Evolutionary conservation across 2,888 invertebrate genomes (phyloP), one percentile per base, ranked within the genome.

Genomic region (Yponomeuta plumbellus): DNA sequence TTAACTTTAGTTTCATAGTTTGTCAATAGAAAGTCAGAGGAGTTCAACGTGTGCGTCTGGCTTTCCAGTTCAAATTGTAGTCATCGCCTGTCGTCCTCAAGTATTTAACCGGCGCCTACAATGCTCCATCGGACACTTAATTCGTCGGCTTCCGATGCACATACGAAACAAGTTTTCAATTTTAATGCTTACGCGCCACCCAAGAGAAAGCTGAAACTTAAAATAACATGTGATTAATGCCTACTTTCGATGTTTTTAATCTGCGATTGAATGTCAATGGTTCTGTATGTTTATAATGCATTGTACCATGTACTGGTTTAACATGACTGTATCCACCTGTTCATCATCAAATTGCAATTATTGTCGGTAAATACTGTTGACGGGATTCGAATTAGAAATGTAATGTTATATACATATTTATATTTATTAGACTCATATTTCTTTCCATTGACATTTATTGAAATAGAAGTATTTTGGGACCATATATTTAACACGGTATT

Each of bases 121-220:
- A 65, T 57, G 57, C 22, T 17, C 11, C 10, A 17, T 44, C 34
- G 22, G 65, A 34, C 11, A 56, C 23, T 23, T 57, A 21, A 65
- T 56, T 20, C 22, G 65, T 23, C 34, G 56, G 20, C 57, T 65
- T 65, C 57, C 65, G 81, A 74, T 80, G 83, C 78, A 71, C 75
- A 75, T 72, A 68, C 79, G 80, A 83, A 88, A 88, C 91, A 85
- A 88, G 89, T 88, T 89, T 88, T 80, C 86, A 87, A 91, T 90
- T 85, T 88, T 81, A 89, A 88, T 87, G 84, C 71, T 78, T 70
- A 57, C 57, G 65, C 20, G 34, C 56, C 73, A 52, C 71, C 70
- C 77, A 71, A 80, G 89, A 83, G 90, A 91, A 91, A 90, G 91
- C 68, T 64, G 34, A 40, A 56, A 65, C 65, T 68, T 62, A 58